These are phyloP conservation scores for Phocides pigmalion DNA, from an alignment of 1,140 invertebrate genomes.

Conservation along the genomic window DNA sequence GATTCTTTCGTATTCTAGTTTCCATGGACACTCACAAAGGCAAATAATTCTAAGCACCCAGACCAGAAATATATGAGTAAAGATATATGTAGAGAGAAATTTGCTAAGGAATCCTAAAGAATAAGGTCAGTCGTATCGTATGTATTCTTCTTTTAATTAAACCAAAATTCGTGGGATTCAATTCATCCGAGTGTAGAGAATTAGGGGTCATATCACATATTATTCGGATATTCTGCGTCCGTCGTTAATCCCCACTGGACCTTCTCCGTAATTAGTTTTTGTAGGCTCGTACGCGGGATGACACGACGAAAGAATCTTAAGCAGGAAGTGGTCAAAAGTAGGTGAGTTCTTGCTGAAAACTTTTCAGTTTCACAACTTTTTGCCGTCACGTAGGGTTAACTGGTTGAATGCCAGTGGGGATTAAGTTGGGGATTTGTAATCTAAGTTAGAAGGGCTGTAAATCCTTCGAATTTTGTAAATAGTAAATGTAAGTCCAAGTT, in stretches of 20 bases:
- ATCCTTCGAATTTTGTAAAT: too few species aligned
- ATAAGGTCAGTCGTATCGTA: too few species aligned
- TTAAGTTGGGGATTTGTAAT: neutral
- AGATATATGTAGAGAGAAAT: too few species aligned
- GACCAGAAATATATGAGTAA: too few species aligned
- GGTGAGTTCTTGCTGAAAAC: neutral
- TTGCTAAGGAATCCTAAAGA: too few species aligned
- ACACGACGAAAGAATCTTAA: neutral
- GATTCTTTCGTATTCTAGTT: too few species aligned
- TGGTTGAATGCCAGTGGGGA: neutral
- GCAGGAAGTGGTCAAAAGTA: neutral
- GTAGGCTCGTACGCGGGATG: neutral
- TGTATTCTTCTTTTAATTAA: conserved; percentile 24
- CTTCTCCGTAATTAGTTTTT: conserved; percentile 10
- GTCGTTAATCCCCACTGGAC: conserved; percentile 2
- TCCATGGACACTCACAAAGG: too few species aligned
- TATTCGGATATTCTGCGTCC: neutral
- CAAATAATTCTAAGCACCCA: too few species aligned
- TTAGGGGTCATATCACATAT: conserved; percentile 1
- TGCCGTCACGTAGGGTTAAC: neutral
- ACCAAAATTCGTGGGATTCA: conserved; percentile 1
- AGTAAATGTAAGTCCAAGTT: too few species aligned
- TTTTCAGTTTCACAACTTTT: neutral
- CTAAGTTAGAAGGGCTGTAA: neutral
- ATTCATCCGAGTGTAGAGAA: neutral